Percentiles rank a stretch among this genome's conserved stretches.
Evolutionary conservation across 2,888 invertebrate genomes (phyloP).

Genomic region (Tillus elongatus): DNA sequence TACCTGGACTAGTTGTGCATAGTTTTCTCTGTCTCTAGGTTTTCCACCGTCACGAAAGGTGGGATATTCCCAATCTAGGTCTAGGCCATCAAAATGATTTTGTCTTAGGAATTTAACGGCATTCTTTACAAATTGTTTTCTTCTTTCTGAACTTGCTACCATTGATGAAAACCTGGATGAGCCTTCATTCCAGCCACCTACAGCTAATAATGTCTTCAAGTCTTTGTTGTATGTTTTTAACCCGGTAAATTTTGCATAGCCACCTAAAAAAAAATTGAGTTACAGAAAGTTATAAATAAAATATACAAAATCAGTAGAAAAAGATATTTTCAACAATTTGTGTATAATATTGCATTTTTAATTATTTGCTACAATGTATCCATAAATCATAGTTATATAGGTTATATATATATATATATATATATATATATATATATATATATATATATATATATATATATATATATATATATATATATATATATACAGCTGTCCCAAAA

Average conservation of each 20-base stretch:
- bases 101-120: conserved; percentile 78
- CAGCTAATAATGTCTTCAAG: conserved; percentile 81
- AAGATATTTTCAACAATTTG: too few species aligned
- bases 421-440: too few species aligned
- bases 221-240: conserved; percentile 88
- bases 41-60: conserved; percentile 73
- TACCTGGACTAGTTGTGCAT: conserved; percentile 75
- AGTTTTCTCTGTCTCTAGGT: conserved; percentile 76
- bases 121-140: conserved; percentile 76
- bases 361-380: too few species aligned
- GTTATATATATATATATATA: too few species aligned
- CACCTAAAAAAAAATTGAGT: conserved; percentile 68
- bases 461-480: too few species aligned
- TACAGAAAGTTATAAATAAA: too few species aligned
- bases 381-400: too few species aligned
- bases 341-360: too few species aligned
- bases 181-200: conserved; percentile 92
- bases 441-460: too few species aligned
- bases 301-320: too few species aligned
- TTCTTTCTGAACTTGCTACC: conserved; percentile 66
- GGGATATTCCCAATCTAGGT: conserved; percentile 88
- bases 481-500: too few species aligned
- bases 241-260: conserved; percentile 88
- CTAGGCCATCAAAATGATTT: conserved; percentile 88
- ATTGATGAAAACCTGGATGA: conserved; percentile 80